phyloP scores from a whole-genome alignment of 2,113 vertebrate species.

The Microcebus jonahi region DNA sequence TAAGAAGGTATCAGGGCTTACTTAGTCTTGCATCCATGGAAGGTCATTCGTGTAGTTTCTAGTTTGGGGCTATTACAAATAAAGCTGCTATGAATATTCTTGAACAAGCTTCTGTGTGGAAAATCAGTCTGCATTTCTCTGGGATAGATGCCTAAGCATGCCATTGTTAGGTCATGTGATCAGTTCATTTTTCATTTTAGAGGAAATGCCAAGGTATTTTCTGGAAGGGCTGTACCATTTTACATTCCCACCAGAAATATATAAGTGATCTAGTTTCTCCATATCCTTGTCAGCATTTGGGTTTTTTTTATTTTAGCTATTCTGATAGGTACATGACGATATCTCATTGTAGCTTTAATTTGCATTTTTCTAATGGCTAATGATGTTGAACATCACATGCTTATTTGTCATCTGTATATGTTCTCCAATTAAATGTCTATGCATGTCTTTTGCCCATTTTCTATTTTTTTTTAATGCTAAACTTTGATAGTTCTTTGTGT shows the following conservation, averaged over 20 bases:
- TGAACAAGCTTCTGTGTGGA: background rate
- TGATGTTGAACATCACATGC: background rate
- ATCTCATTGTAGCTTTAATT: background rate
- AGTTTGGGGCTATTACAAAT: background rate
- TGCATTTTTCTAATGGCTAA: background rate
- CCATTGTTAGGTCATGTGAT: background rate
- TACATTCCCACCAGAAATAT: background rate
- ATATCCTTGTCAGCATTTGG: background rate
- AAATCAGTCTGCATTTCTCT: background rate
- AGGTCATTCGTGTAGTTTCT: background rate
- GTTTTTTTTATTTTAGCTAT: background rate
- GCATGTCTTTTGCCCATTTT: background rate
- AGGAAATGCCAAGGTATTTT: conserved; percentile 4
- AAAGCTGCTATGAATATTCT: background rate
- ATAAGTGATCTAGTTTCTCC: background rate
- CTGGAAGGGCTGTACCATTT: background rate
- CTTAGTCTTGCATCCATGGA: background rate
- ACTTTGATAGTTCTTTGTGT: background rate
- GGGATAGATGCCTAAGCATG: background rate
- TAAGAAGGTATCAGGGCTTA: background rate
- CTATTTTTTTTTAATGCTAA: background rate
- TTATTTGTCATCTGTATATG: background rate
- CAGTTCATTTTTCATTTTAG: conserved; percentile 17
- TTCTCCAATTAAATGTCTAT: background rate
- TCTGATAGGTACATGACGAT: background rate